Evolutionary conservation across 2,113 vertebrate species (phyloP).

Genomic region (Acrocephalus arundinaceus): DNA sequence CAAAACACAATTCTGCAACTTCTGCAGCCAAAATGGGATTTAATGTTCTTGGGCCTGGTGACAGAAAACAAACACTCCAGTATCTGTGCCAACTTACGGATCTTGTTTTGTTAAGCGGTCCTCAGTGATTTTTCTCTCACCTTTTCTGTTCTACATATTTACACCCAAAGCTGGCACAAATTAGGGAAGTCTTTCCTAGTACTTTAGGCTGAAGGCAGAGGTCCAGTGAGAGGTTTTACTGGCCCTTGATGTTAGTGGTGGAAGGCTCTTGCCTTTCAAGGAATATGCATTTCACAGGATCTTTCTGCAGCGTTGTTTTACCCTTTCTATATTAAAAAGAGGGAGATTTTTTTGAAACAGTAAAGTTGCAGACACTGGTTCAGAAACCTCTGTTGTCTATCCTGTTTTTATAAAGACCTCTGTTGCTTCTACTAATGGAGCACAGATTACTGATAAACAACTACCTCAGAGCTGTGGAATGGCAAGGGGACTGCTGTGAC

Average conservation of each 20-base stretch:
- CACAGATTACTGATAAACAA: not conserved
- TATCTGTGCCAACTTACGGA: not conserved
- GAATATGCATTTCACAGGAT: not conserved
- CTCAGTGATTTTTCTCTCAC: not conserved
- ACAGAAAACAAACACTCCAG: not conserved
- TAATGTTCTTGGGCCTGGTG: not conserved
- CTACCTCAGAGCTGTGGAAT: not conserved
- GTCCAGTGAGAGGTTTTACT: not conserved
- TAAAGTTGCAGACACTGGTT: not conserved
- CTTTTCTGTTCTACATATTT: not conserved
- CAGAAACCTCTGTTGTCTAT: not conserved
- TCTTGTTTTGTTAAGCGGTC: not conserved
- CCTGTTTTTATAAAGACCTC: not conserved
- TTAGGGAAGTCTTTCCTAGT: not conserved
- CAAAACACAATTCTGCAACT: constrained; percentile 31
- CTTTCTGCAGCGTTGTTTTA: not conserved
- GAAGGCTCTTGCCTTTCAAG: not conserved
- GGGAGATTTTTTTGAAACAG: not conserved
- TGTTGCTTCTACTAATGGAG: not conserved
- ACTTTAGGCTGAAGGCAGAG: not conserved
- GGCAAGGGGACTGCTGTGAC: not conserved
- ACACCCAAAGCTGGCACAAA: not conserved
- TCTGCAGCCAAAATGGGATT: constrained; percentile 38
- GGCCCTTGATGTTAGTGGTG: not conserved
- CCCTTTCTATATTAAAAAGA: not conserved